Evolutionary conservation across 2,888 invertebrate genomes (phyloP).

Genomic region (Callosobruchus maculatus): DNA sequence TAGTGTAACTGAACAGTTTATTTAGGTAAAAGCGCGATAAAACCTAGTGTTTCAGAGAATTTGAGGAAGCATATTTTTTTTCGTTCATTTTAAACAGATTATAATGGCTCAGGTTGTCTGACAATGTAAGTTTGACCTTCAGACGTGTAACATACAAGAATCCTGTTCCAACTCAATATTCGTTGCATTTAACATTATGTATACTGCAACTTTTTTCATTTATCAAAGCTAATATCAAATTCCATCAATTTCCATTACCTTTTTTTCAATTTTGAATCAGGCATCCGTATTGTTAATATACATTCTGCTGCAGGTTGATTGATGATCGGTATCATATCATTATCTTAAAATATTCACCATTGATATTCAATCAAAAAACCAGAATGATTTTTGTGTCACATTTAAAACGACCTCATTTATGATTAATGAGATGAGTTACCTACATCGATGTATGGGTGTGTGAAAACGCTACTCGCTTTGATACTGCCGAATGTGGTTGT

Average conservation of each 20-base stretch:
- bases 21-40: too few species aligned
- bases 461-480: neutral
- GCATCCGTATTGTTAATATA: neutral
- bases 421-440: neutral
- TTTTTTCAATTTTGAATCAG: neutral
- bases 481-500: neutral
- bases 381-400: neutral
- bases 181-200: too few species aligned
- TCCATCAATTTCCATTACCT: neutral
- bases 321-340: neutral
- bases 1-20: too few species aligned
- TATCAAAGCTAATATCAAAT: neutral
- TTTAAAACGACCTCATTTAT: neutral
- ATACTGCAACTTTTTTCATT: too few species aligned
- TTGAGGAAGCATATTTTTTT: too few species aligned
- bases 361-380: neutral
- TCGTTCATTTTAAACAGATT: too few species aligned
- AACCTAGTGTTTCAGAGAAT: too few species aligned
- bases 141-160: too few species aligned
- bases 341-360: neutral
- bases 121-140: too few species aligned
- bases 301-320: neutral
- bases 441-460: neutral
- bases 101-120: too few species aligned
- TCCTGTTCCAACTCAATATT: too few species aligned